Evolutionary conservation across 2,888 invertebrate genomes (phyloP).

Genomic region (Habroteleia sp.): DNA sequence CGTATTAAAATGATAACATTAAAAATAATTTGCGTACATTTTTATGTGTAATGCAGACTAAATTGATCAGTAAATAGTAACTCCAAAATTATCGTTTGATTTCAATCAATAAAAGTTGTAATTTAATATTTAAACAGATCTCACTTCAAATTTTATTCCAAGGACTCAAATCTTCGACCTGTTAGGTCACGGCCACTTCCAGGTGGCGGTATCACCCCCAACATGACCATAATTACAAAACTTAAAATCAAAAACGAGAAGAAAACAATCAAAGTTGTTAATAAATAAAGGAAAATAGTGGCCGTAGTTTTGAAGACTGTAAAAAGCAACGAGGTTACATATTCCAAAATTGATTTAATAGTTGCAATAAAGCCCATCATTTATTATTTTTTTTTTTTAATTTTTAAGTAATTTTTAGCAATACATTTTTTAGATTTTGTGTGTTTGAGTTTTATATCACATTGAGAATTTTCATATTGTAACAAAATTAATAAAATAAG

Average conservation of each 20-base stretch:
- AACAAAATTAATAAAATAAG: neutral
- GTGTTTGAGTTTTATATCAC: neutral
- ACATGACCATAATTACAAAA: slow-evolving; percentile 46
- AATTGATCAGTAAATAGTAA: no score
- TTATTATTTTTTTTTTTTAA: slow-evolving; percentile 7
- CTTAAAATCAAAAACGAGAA: slow-evolving; percentile 45
- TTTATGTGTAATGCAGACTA: no score
- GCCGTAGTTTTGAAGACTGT: slow-evolving; percentile 26
- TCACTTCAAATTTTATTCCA: slow-evolving; percentile 19
- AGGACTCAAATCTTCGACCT: slow-evolving; percentile 51
- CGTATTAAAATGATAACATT: no score
- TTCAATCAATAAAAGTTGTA: no score
- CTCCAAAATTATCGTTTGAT: no score
- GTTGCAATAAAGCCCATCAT: slow-evolving; percentile 38
- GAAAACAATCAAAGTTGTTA: slow-evolving; percentile 38
- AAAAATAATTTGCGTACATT: no score
- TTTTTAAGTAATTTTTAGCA: slow-evolving; percentile 11
- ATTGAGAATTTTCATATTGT: neutral
- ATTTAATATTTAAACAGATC: neutral
- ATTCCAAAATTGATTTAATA: slow-evolving; percentile 35
- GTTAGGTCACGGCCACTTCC: slow-evolving; percentile 48
- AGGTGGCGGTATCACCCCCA: slow-evolving; percentile 59
- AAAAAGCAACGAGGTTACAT: slow-evolving; percentile 31
- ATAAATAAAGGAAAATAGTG: slow-evolving; percentile 37
- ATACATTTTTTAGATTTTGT: slow-evolving; percentile 8